A percentile compares a stretch with the other conserved stretches of the same genome.
These are phyloP conservation scores for Mareca penelope DNA, from an alignment of 2,797 vertebrate species.

Conservation along the genomic window DNA sequence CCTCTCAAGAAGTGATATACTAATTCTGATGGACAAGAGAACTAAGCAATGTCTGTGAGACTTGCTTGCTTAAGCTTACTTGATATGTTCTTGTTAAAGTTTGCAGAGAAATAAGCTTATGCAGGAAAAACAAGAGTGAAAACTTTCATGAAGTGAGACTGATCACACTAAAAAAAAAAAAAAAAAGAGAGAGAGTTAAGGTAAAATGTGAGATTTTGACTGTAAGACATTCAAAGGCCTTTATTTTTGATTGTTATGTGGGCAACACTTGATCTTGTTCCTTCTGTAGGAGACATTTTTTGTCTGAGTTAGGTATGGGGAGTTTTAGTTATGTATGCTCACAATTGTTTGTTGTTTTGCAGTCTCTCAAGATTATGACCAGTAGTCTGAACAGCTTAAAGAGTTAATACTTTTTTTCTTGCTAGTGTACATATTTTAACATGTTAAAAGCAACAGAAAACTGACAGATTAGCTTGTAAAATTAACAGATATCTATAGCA, in stretches of 20 bases:
- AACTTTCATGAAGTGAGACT: neutral
- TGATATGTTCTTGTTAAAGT: neutral
- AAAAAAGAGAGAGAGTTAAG: neutral
- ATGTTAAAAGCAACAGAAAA: neutral
- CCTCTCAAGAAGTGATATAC: neutral
- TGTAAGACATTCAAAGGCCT: neutral
- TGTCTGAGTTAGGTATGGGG: fast-evolving
- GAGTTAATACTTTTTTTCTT: neutral
- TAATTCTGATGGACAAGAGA: neutral
- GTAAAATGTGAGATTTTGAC: neutral
- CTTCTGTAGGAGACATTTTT: neutral
- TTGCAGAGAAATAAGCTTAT: neutral
- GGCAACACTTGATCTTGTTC: neutral
- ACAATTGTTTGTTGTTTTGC: neutral
- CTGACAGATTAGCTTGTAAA: neutral
- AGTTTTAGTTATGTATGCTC: neutral
- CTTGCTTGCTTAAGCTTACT: neutral
- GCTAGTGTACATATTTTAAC: neutral
- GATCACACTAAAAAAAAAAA: neutral
- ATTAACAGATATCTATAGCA: neutral
- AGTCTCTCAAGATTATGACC: neutral
- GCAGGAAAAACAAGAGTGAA: neutral
- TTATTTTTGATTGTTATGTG: neutral
- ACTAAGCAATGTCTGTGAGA: neutral
- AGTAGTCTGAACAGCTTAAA: neutral